Conservation (phyloP, 1,140 invertebrate species). For the Heliconius melpomene region DNA sequence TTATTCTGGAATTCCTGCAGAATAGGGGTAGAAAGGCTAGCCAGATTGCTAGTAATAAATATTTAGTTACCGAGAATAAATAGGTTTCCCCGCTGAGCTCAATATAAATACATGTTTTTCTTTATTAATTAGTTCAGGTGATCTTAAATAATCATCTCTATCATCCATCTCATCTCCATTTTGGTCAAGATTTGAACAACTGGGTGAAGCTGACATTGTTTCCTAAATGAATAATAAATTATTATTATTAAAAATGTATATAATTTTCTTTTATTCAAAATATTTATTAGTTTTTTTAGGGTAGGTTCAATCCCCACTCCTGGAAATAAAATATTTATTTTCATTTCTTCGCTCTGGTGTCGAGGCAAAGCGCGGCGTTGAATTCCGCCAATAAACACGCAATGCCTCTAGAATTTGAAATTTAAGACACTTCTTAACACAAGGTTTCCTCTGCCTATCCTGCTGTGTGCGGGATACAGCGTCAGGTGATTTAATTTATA, state of each 20-base stretch:
- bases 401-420: too few species aligned
- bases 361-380: too few species aligned
- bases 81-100: slow-evolving; percentile 97
- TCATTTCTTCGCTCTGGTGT: too few species aligned
- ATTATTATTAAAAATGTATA: not conserved
- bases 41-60: not conserved
- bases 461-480: too few species aligned
- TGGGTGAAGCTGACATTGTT: slow-evolving; percentile 64
- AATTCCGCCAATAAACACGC: too few species aligned
- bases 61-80: slow-evolving; percentile 88
- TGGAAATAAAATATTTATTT: not conserved
- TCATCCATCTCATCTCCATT: slow-evolving; percentile 69
- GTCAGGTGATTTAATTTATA: not conserved
- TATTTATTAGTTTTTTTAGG: too few species aligned
- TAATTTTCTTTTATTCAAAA: too few species aligned
- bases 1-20: too few species aligned
- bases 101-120: slow-evolving; percentile 97
- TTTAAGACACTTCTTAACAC: not conserved
- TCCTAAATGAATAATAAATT: slow-evolving; percentile 47
- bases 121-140: slow-evolving; percentile 88
- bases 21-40: too few species aligned
- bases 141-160: slow-evolving; percentile 71
- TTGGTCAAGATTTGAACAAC: slow-evolving; percentile 69
- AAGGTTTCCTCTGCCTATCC: too few species aligned
- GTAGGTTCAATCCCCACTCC: too few species aligned